These are phyloP conservation scores for Carduelis carduelis DNA, from an alignment of 2,797 vertebrate species.

Conservation along the genomic window DNA sequence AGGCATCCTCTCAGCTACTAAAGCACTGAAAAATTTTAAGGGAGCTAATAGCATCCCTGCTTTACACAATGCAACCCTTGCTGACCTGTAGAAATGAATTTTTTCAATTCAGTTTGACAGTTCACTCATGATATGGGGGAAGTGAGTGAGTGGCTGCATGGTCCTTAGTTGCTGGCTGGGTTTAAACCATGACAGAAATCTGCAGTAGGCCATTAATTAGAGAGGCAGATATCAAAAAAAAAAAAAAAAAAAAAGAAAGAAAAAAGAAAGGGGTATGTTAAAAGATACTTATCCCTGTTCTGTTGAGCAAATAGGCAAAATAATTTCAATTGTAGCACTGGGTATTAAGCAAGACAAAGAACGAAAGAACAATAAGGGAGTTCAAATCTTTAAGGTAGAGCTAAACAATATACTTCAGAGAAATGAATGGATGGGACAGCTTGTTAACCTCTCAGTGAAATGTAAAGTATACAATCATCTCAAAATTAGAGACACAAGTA, in stretches of 20 bases:
- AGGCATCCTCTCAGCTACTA: background rate
- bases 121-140: background rate
- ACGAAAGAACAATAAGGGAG: background rate
- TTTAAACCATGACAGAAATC: background rate
- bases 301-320: background rate
- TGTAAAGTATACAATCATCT: background rate
- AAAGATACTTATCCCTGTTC: background rate
- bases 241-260: background rate
- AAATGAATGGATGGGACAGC: background rate
- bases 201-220: background rate
- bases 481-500: background rate
- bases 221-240: background rate
- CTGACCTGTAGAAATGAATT: background rate
- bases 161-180: background rate
- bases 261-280: background rate
- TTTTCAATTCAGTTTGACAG: background rate
- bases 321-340: background rate
- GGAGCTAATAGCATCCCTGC: background rate
- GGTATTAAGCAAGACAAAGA: background rate
- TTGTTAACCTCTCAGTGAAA: constrained; percentile 27
- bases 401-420: background rate
- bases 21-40: background rate
- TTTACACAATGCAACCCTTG: background rate
- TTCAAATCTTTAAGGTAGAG: constrained; percentile 10
- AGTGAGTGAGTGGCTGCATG: accelerated